phyloP scores from a whole-genome alignment of 2,797 vertebrate species.

The Steatocranus sp. region DNA sequence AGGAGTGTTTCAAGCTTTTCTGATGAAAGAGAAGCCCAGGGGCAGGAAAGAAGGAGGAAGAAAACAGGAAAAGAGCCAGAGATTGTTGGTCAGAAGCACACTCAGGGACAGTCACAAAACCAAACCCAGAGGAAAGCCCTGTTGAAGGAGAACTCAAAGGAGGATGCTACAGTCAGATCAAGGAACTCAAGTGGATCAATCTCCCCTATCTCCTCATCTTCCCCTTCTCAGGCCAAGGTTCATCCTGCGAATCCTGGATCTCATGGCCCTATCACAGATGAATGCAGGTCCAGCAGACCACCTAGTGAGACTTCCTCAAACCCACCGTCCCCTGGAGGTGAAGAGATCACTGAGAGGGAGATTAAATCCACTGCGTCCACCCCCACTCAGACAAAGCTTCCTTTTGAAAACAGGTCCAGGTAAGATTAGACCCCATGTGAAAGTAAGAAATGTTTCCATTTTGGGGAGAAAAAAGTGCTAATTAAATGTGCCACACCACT shows the following conservation, averaged over 20 bases:
- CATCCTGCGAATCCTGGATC: slow-evolving; percentile 16
- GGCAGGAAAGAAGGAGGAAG: slow-evolving; percentile 2
- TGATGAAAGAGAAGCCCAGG: slow-evolving; percentile 19
- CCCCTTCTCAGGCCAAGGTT: not conserved
- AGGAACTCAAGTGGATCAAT: slow-evolving; percentile 22
- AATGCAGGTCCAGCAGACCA: slow-evolving; percentile 4
- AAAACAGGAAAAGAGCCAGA: slow-evolving; percentile 19
- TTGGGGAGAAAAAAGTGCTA: not conserved
- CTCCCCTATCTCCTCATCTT: slow-evolving; percentile 6
- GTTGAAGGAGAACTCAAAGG: slow-evolving; percentile 39
- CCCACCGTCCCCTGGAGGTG: slow-evolving; percentile 32
- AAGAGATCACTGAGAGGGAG: slow-evolving; percentile 44
- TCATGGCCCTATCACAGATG: not conserved
- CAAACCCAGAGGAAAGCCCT: slow-evolving; percentile 26
- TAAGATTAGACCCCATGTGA: slow-evolving; percentile 27
- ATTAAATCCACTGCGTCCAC: slow-evolving; percentile 25
- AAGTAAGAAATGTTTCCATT: not conserved
- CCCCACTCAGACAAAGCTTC: slow-evolving; percentile 36
- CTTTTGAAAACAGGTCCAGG: slow-evolving; percentile 60
- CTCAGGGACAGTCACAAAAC: slow-evolving; percentile 43
- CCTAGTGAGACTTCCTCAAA: slow-evolving; percentile 24
- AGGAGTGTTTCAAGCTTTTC: slow-evolving; percentile 20
- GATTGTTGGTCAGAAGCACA: slow-evolving; percentile 5
- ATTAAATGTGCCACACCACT: not conserved
- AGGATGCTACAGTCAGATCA: not conserved